Percentiles rank a stretch among this genome's conserved stretches.
Conservation (phyloP, 2,888 invertebrate genomes). For the Caradrina clavipalpis region DNA sequence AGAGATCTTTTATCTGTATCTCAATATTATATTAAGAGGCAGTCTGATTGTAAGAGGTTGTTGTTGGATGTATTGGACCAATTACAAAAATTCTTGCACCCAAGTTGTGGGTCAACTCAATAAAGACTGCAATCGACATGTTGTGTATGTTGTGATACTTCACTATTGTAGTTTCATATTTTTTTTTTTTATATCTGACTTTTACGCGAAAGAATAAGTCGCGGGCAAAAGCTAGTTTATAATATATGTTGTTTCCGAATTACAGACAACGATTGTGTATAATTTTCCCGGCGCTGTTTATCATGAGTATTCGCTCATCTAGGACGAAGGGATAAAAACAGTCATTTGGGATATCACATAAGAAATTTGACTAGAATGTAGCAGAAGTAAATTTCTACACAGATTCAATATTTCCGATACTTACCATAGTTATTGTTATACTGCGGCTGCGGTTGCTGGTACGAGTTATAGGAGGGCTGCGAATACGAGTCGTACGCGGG, state of each 20-base stretch:
- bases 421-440: constrained; percentile 86
- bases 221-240: no score
- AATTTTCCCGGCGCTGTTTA: background rate
- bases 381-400: constrained; percentile 7
- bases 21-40: no score
- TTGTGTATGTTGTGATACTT: no score
- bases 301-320: constrained; percentile 14
- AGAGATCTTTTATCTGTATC: no score
- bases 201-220: no score
- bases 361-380: constrained; percentile 36
- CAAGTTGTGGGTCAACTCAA: no score
- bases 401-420: constrained; percentile 66
- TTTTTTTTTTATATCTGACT: no score
- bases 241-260: background rate
- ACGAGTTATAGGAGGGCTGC: constrained; percentile 83
- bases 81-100: no score
- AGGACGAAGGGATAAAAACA: constrained; percentile 23
- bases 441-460: constrained; percentile 83
- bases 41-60: no score
- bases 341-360: background rate
- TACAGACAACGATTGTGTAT: background rate
- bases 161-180: no score
- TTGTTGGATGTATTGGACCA: no score
- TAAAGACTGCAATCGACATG: no score
- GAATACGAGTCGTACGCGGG: constrained; percentile 83